Conservation (phyloP, 2,888 invertebrate species). For the Drosophila cognata region DNA sequence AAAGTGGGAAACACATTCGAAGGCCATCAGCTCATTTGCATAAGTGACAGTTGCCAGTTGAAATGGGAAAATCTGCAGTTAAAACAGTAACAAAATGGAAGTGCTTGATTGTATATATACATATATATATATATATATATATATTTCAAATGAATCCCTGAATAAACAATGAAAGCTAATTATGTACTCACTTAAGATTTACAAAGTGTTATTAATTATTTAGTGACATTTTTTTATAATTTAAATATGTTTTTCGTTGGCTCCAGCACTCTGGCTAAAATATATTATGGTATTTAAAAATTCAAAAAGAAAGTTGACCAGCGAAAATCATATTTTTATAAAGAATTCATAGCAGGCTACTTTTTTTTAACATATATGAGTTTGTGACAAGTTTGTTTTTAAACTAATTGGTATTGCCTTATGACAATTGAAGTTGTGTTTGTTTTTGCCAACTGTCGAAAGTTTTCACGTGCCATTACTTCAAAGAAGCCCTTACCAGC, state of each 20-base stretch:
- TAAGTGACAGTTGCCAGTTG: constrained; percentile 49
- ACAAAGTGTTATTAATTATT: background rate
- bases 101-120: background rate
- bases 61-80: constrained; percentile 18
- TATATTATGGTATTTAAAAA: background rate
- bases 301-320: background rate
- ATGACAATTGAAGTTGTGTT: background rate
- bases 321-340: background rate
- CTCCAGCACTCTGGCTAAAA: no score
- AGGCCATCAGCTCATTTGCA: constrained; percentile 58
- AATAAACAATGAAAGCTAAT: no score
- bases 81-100: constrained; percentile 17
- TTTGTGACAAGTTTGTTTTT: background rate
- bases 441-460: background rate
- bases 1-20: constrained; percentile 22
- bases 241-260: background rate
- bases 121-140: background rate
- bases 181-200: no score
- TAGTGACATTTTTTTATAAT: background rate
- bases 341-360: background rate
- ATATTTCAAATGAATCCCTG: background rate
- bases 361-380: background rate
- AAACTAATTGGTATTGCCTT: background rate
- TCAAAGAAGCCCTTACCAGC: background rate
- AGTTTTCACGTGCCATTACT: background rate